Base-by-base conservation (phyloP, 2,888 invertebrate species). In the Amblyjoppa proteus region DNA sequence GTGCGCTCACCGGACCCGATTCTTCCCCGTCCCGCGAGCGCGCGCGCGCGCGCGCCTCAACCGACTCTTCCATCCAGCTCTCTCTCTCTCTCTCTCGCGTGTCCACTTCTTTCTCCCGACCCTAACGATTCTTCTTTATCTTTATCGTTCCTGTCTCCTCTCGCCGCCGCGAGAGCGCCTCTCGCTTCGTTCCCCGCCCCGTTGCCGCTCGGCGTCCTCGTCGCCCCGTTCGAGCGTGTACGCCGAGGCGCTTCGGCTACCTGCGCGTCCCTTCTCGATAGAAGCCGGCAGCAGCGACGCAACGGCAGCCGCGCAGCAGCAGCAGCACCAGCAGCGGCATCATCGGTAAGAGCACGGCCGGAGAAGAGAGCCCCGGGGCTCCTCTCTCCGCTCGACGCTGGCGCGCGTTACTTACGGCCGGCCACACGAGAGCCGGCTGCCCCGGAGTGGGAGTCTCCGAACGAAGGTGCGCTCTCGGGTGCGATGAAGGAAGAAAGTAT, bases 211-310 rank as follows among this genome's bases (percentile, higher is more conserved):
- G 31, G 13, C 5, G 68, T 85, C 70, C 79, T 74, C 73, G 75
- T 81, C 80, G 13, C 7, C 7, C 7, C 7, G 20, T 56, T 20
- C 53, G n/a, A 20, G 20, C 53, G 53, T 16, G 64, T 31, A 13
- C 31, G 58, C 45, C 31, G 70, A 78, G 78, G 58, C 78, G 80
- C 88, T 82, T 87, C 85, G 88, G 91, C 92, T 91, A 92, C 92
- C 92, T 91, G 92, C 90, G 88, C 88, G 89, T 85, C 79, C 74
- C 58, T 74, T 74, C 74, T 45, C 69, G 70, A 51, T 13, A 64
- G 58, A 38, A 75, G 83, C 45, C 45, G 45, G 13, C 58, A 64
- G 56, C 58, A 13, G 58, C 58, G 25, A 56, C 56, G 56, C 56
- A 11, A 41, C 41, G 41, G 41, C 41, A 41, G 56, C 20, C 56